Conservation (phyloP, 2,888 invertebrate genomes). For the Meiosimyza platycephala region DNA sequence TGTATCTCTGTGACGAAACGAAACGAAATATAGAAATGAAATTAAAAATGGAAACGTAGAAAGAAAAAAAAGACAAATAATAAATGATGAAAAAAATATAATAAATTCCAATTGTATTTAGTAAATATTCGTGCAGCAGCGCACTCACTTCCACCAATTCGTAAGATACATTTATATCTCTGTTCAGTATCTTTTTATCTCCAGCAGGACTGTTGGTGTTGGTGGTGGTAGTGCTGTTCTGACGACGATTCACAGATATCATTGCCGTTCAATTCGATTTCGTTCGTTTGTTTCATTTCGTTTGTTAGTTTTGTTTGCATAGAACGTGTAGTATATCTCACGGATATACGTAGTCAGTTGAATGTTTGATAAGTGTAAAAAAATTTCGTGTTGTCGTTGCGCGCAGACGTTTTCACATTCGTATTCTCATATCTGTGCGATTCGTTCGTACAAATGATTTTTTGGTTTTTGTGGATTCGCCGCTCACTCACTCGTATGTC, state of each 20-base stretch:
- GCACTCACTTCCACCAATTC: constrained; percentile 10
- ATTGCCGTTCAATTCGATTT: constrained; percentile 28
- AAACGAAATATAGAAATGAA: constrained; percentile 58
- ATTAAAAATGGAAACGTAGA: constrained; percentile 38
- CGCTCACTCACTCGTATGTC: not conserved
- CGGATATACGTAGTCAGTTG: not conserved
- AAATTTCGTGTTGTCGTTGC: constrained; percentile 8
- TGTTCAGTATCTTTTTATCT: not conserved
- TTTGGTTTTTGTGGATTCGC: not conserved
- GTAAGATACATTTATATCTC: constrained; percentile 7
- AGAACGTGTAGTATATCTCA: constrained; percentile 16
- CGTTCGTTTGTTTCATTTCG: constrained; percentile 23
- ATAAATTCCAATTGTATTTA: constrained; percentile 27
- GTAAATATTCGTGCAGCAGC: not conserved
- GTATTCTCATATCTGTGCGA: constrained; percentile 15
- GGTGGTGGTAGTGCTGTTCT: not conserved
- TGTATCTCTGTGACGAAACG: constrained; percentile 48
- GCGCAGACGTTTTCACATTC: constrained; percentile 30
- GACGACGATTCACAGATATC: constrained; percentile 34
- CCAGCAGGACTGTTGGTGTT: too few relatives aligned
- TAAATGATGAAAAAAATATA: not conserved
- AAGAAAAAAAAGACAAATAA: constrained; percentile 21
- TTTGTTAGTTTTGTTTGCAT: constrained; percentile 42
- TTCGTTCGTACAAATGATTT: constrained; percentile 11
- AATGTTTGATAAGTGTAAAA: not conserved